Conservation (phyloP, 2,797 vertebrate genomes). For the Telmatherina bonti region DNA sequence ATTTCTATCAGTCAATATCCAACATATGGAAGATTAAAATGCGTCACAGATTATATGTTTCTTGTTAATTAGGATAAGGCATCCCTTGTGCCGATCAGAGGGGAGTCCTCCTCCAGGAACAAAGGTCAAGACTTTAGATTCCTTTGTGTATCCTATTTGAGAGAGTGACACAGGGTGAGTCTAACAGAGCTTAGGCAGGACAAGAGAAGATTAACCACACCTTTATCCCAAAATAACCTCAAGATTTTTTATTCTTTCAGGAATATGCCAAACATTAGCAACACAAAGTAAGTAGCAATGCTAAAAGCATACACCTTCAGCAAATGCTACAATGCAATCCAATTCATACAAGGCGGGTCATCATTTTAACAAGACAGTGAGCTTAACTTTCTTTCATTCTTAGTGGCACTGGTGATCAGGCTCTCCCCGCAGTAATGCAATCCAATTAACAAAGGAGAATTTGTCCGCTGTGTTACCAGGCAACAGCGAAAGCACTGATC, state of each 20-base stretch:
- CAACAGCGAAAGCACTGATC: conserved; percentile 70
- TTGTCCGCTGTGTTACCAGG: conserved; percentile 69
- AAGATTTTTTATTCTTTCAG: conserved; percentile 51
- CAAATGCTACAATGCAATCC: conserved; percentile 32
- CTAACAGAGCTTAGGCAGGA: conserved; percentile 52
- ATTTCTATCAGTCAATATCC: conserved; percentile 8
- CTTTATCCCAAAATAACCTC: conserved; percentile 59
- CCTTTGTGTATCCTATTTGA: conserved; percentile 29
- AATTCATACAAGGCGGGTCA: conserved; percentile 4
- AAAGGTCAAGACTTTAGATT: conserved; percentile 21
- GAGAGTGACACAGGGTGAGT: conserved; percentile 18
- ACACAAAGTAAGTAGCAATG: conserved; percentile 26
- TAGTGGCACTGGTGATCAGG: conserved; percentile 36
- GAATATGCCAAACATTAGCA: conserved; percentile 28
- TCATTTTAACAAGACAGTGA: conserved; percentile 42
- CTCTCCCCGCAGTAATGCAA: conserved; percentile 61
- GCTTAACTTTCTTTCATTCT: conserved; percentile 51
- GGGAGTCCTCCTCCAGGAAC: conserved; percentile 6
- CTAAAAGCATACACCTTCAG: conserved; percentile 13
- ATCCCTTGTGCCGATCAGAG: conserved; percentile 2
- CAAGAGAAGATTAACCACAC: conserved; percentile 73
- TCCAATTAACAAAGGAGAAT: conserved; percentile 80
- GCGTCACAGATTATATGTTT: neutral
- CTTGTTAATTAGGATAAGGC: neutral
- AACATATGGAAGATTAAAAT: conserved; percentile 6